Percentiles rank a stretch among this genome's conserved stretches.
Evolutionary conservation across 2,888 invertebrate genomes (phyloP).

Genomic region (Abrostola triplasia): DNA sequence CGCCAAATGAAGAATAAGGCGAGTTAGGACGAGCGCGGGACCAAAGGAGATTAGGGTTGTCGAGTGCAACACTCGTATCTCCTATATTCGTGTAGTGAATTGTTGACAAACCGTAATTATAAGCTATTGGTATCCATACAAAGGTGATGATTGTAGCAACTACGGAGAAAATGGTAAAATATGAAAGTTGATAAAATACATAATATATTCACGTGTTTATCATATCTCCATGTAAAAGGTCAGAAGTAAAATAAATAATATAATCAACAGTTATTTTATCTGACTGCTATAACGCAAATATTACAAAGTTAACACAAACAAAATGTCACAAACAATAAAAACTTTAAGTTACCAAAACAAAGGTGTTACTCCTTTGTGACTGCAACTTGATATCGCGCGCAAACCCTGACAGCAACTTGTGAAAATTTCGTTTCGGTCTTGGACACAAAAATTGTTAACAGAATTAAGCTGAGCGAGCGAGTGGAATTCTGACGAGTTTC

Average conservation of each 20-base stretch:
- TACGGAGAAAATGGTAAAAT: too few relatives aligned
- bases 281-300: not conserved
- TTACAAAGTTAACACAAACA: not conserved
- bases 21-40: constrained; percentile 63
- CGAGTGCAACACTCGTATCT: constrained; percentile 1
- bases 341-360: constrained; percentile 1
- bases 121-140: too few relatives aligned
- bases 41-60: constrained; percentile 49
- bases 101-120: too few relatives aligned
- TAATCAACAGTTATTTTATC: too few relatives aligned
- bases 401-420: constrained; percentile 35
- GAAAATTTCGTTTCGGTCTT: constrained; percentile 65
- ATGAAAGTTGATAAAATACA: too few relatives aligned
- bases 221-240: too few relatives aligned
- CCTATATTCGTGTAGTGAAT: too few relatives aligned
- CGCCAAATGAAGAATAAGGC: constrained; percentile 61
- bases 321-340: not conserved
- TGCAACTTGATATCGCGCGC: constrained; percentile 13
- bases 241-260: too few relatives aligned
- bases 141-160: too few relatives aligned
- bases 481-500: constrained; percentile 70
- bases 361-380: not conserved
- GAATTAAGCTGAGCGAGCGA: constrained; percentile 76
- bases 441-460: constrained; percentile 82
- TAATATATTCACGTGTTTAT: too few relatives aligned